Evolutionary conservation across 2,797 vertebrate species (phyloP).

Genomic region (Oreortyx pictus): DNA sequence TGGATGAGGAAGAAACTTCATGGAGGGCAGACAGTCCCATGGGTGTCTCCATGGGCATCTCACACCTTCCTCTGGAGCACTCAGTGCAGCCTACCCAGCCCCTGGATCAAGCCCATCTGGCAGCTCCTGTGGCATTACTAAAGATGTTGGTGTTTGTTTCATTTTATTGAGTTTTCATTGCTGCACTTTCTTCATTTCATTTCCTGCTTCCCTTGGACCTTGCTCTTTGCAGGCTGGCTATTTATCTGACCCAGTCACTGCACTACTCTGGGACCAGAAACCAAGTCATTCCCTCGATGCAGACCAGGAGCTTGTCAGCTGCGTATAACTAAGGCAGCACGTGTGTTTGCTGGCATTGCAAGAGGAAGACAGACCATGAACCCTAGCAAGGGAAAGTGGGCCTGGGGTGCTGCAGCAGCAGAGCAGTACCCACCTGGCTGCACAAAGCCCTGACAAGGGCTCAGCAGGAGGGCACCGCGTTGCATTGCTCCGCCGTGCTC

Average conservation of each 20-base stretch:
- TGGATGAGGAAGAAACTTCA: not conserved
- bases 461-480: not conserved
- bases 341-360: not conserved
- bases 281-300: not conserved
- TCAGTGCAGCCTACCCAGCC: too few relatives aligned
- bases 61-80: not conserved
- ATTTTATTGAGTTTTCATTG: not conserved
- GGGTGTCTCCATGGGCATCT: not conserved
- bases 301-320: not conserved
- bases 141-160: not conserved
- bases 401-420: not conserved
- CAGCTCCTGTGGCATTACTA: not conserved
- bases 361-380: not conserved
- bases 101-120: not conserved
- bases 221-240: not conserved
- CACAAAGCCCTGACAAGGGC: not conserved
- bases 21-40: fast-evolving
- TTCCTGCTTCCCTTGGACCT: not conserved
- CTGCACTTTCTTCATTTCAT: not conserved
- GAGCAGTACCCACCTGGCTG: not conserved
- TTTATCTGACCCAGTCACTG: not conserved
- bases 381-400: not conserved
- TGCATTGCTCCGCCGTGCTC: not conserved
- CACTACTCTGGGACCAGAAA: not conserved
- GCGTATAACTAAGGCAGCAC: not conserved